Evolutionary conservation across 1,140 invertebrate species (phyloP).

Genomic region (Argopecten irradians): DNA sequence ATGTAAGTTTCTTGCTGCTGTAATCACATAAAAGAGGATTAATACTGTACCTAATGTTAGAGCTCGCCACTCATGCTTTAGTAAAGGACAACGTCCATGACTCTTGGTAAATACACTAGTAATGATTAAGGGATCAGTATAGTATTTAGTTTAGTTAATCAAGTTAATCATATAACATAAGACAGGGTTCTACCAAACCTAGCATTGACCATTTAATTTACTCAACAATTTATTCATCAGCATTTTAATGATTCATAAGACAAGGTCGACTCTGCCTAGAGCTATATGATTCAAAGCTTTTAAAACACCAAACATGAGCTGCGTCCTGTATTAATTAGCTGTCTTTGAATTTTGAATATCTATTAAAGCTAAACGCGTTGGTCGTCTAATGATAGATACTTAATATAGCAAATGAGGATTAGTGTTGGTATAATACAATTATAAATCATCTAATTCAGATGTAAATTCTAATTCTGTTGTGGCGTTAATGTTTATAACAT

Average conservation of each 20-base stretch:
- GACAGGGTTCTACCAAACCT: too few species aligned
- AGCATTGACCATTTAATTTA: too few species aligned
- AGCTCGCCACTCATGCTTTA: not conserved
- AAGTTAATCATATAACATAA: not conserved
- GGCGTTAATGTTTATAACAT: too few species aligned
- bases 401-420: too few species aligned
- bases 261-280: not conserved
- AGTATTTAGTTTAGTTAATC: not conserved
- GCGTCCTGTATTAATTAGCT: not conserved
- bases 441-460: too few species aligned
- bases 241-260: not conserved
- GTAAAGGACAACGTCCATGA: not conserved
- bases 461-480: too few species aligned
- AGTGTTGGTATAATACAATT: too few species aligned
- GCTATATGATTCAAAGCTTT: not conserved
- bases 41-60: not conserved
- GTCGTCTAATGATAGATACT: too few species aligned
- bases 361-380: not conserved
- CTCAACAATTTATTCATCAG: not conserved
- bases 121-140: not conserved
- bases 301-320: not conserved
- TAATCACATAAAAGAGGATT: not conserved
- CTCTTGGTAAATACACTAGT: not conserved
- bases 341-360: not conserved
- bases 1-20: not conserved